Base-by-base conservation (phyloP, 2,888 invertebrate species). In the Mesorhabditis sp. region DNA sequence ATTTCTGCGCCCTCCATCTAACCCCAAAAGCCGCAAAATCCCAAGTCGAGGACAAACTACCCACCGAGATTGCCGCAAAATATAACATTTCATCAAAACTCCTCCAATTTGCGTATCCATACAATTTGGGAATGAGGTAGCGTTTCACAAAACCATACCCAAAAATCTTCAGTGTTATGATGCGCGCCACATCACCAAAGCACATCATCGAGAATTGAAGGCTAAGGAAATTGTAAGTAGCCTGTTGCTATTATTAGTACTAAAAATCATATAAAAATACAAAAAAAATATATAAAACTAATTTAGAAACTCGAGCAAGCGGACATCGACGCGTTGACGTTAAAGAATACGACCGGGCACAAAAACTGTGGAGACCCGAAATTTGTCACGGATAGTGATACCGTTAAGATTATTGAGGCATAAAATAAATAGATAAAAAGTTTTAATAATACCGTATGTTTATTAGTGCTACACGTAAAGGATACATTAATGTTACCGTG, bases 21-120 rank as follows among this genome's bases (percentile, higher is more conserved):
- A 50, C 58, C n/a, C 58, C 58, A 10, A 2, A 50, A 50, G 58
- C 58, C 10, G 92, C 85, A 90, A 28, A 28, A 28, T 28, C 28
- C 1, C 28, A 28, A 28, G 28, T 28, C 28, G 28, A 28, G 28
- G 28, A 28, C 28, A 28, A 28, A 2, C 28, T 28, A 28, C 28
- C 28, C 28, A 28, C 28, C 28, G 28, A 28, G 28, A 91, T 15
- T 63, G 58, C 44, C 58, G n/a, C 7, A 50, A 50, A 50, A 50
- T 50, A 50, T n/a, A n/a, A 50, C n/a, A 50, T 50, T 50, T 13
- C 58, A 1, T n/a, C 58, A 50, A 50, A 50, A n/a, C 58, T 50
- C n/a, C 58, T 50, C 58, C 58, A 50, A 50, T 50, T 50, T 50
- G 58, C n/a, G 7, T 50, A 13, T 50, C 58, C 58, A 13, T n/a